Percentiles rank a stretch among this genome's conserved stretches.
Conservation (phyloP, 2,888 invertebrate genomes). For the Volucella bombylans region DNA sequence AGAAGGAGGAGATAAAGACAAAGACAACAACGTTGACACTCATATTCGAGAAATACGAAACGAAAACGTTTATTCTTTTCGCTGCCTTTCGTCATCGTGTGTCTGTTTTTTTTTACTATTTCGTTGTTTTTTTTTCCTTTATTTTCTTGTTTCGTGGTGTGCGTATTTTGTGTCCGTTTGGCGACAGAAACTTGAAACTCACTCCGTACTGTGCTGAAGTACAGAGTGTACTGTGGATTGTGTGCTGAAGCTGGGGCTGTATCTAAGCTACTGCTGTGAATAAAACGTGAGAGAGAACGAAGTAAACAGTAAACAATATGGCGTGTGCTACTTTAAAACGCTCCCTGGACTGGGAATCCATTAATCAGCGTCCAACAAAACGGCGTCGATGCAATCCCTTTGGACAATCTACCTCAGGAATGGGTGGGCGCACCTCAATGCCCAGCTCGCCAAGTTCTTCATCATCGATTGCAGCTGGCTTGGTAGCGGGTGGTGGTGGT, state of each 20-base stretch:
- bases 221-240: background rate
- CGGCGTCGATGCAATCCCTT: conserved; percentile 95
- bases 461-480: conserved; percentile 57
- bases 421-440: conserved; percentile 79
- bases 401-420: conserved; percentile 84
- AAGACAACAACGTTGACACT: conserved; percentile 36
- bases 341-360: conserved; percentile 96
- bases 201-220: conserved; percentile 26
- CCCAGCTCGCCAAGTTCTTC: conserved; percentile 79
- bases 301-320: conserved; percentile 84
- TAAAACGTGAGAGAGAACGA: background rate
- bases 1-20: conserved; percentile 39
- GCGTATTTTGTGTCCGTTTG: background rate
- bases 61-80: conserved; percentile 38
- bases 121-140: background rate
- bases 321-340: conserved; percentile 99
- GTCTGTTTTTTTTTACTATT: conserved; percentile 4
- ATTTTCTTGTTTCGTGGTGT: background rate
- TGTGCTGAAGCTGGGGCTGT: conserved; percentile 28
- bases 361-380: conserved; percentile 93
- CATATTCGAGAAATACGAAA: conserved; percentile 15
- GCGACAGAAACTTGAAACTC: background rate
- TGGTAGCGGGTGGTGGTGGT: conserved; percentile 44
- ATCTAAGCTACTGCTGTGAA: conserved; percentile 61
- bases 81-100: conserved; percentile 25